These are phyloP conservation scores for Tamandua tetradactyla DNA, from an alignment of 2,797 vertebrate species.

Conservation along the genomic window DNA sequence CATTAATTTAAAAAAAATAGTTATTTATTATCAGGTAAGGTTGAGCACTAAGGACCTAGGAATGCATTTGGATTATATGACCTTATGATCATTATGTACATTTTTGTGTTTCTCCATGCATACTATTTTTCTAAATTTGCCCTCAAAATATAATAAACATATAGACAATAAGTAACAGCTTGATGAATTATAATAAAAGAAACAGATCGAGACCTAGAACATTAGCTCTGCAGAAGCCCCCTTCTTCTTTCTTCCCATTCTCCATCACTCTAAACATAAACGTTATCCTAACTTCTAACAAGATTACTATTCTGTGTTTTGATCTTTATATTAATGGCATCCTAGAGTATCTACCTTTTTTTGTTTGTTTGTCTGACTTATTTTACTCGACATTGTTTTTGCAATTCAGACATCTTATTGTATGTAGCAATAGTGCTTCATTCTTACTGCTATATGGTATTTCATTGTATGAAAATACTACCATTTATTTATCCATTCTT, in stretches of 20 bases:
- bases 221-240: neutral
- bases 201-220: neutral
- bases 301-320: neutral
- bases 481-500: neutral
- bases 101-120: neutral
- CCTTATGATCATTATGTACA: neutral
- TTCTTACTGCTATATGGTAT: neutral
- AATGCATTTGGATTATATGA: neutral
- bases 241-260: neutral
- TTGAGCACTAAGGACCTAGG: neutral
- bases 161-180: neutral
- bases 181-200: neutral
- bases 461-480: neutral
- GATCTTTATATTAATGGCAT: neutral
- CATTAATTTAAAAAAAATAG: conserved; percentile 35
- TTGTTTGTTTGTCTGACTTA: neutral
- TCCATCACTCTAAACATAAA: neutral
- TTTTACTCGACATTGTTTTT: conserved; percentile 27
- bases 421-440: neutral
- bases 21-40: neutral
- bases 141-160: neutral
- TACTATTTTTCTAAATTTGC: conserved; percentile 10
- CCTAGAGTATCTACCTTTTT: neutral
- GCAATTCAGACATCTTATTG: neutral
- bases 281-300: neutral